phyloP scores from a whole-genome alignment of 2,797 vertebrate genomes.

The Botia kubotai region DNA sequence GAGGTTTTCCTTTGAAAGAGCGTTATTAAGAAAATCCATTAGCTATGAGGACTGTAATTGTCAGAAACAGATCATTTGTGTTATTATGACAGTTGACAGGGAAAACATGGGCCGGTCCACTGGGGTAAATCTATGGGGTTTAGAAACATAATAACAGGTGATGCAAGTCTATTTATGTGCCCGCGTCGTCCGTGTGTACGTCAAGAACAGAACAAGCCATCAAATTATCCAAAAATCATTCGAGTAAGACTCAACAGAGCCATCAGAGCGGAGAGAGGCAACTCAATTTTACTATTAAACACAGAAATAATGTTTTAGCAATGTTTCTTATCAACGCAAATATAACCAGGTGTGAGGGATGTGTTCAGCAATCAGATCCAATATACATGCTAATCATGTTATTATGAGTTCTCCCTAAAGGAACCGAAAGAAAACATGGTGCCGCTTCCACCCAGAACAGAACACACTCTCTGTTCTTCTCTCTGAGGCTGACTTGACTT shows the following conservation, averaged over 20 bases:
- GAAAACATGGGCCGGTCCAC: conserved; percentile 29
- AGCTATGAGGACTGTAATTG: conserved; percentile 49
- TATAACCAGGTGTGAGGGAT: conserved; percentile 57
- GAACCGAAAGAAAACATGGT: conserved; percentile 30
- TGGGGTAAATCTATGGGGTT: conserved; percentile 12
- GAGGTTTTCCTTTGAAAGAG: conserved; percentile 35
- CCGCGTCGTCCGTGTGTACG: not conserved
- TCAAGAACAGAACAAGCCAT: conserved; percentile 19
- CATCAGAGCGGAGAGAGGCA: conserved; percentile 52
- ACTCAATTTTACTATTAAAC: conserved; percentile 60
- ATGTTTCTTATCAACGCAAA: conserved; percentile 61
- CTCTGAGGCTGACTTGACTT: conserved; percentile 50
- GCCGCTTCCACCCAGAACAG: conserved; percentile 13
- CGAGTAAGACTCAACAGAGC: conserved; percentile 43
- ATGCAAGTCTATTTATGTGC: conserved; percentile 32
- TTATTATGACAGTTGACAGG: conserved; percentile 53
- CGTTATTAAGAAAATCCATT: conserved; percentile 45
- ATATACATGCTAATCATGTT: conserved; percentile 63
- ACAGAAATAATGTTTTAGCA: conserved; percentile 52
- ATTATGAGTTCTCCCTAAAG: conserved; percentile 19
- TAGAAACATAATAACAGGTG: conserved; percentile 51
- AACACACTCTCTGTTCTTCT: conserved; percentile 19
- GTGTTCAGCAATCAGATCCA: conserved; percentile 59
- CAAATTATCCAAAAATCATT: conserved; percentile 36
- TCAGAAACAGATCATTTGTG: conserved; percentile 56